Evolutionary conservation across 2,888 invertebrate genomes (phyloP), one percentile per base, ranked within the genome.

Genomic region (Hipparchia sbordonii): DNA sequence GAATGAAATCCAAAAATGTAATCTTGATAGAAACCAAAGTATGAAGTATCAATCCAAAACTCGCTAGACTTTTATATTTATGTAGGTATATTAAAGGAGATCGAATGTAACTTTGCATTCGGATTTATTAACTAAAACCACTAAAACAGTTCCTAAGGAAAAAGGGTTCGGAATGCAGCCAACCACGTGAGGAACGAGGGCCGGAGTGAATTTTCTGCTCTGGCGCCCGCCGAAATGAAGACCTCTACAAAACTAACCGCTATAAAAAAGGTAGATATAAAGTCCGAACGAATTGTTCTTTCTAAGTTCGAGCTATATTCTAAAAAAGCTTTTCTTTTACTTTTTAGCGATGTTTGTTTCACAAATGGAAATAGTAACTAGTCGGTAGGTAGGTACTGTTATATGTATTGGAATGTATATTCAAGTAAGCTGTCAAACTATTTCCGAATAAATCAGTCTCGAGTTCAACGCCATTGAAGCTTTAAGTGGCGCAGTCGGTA

Each of bases 161-260:
- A 78, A 78, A 71, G 76, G 74, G 79, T 73, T 73, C 71, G 78
- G 77, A 79, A 75, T 75, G 79, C 80, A 82, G 80, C 82, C 84
- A 87, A 82, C 82, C 84, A 85, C 82, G 87, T 86, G 86, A 86
- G 86, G 86, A 85, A 87, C 84, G 87, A 86, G 87, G 87, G 87
- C 84, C 82, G 84, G 81, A 86, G 86, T 87, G 82, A 88, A 91
- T 91, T 92, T 90, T 86, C 89, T 85, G 90, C 86, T 86, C 84
- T 86, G 88, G 79, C 84, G 89, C 88, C 82, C 83, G 76, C 77
- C 82, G 81, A 87, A 88, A 90, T 90, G 87, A 85, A 85, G 81
- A 83, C 83, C 84, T 82, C 80, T 77, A 83, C 80, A 85, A 85
- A 88, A 87, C 84, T 85, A 87, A 84, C 82, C 74, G 70, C 82